Conservation (phyloP, 2,888 invertebrate species). For the Cephus spinipes region DNA sequence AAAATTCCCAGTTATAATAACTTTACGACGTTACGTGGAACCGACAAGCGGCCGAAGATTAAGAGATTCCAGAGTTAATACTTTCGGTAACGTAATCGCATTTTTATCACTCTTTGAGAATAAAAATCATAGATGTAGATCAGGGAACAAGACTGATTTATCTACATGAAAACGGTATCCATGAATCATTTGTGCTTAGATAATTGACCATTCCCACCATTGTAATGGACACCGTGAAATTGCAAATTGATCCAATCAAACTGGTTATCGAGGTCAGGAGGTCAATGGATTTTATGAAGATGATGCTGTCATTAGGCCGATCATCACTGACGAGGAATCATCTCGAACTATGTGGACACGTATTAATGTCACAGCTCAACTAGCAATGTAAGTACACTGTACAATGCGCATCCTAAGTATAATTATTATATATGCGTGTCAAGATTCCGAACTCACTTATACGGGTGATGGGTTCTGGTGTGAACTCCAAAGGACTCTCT, state of each 20-base stretch:
- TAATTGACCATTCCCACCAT: not conserved
- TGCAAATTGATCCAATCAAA: constrained; percentile 34
- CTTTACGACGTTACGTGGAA: constrained; percentile 26
- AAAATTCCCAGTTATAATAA: constrained; percentile 26
- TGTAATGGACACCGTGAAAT: constrained; percentile 28
- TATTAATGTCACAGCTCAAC: not conserved
- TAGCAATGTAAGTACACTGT: too few relatives aligned
- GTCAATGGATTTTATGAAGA: not conserved
- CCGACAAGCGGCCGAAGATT: not conserved
- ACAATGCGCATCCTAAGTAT: not conserved
- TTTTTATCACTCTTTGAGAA: not conserved
- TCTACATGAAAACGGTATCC: not conserved
- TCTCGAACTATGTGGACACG: not conserved
- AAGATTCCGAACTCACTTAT: constrained; percentile 30
- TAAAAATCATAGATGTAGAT: not conserved
- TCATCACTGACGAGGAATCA: not conserved
- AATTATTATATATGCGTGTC: not conserved
- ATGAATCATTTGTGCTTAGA: not conserved
- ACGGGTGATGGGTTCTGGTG: constrained; percentile 38
- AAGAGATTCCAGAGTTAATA: not conserved
- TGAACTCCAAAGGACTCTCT: constrained; percentile 47
- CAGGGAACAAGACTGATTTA: not conserved
- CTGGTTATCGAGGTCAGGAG: constrained; percentile 22
- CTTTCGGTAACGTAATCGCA: not conserved
- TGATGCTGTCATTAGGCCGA: not conserved